These are phyloP conservation scores for Mormyrus lacerda DNA, from an alignment of 2,113 vertebrate species.

Conservation along the genomic window DNA sequence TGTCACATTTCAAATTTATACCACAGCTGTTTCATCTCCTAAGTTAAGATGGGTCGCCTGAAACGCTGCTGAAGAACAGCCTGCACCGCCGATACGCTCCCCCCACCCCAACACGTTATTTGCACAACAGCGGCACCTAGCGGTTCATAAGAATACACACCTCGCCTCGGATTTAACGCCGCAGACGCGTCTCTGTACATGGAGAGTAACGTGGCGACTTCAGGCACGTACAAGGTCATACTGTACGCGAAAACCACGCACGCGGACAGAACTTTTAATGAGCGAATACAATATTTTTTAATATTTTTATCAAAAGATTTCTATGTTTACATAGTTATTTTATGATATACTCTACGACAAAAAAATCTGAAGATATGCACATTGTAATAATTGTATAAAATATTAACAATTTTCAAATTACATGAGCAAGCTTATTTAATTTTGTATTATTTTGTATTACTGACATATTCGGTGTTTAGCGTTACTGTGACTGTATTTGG, in stretches of 20 bases:
- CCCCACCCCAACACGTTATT: not conserved
- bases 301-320: not conserved
- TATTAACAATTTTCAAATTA: not conserved
- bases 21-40: not conserved
- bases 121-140: slow-evolving; percentile 21
- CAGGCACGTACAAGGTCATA: not conserved
- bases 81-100: not conserved
- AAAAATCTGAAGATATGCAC: not conserved
- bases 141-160: not conserved
- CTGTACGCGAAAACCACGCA: no score
- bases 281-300: not conserved
- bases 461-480: not conserved
- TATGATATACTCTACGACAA: not conserved
- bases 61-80: not conserved
- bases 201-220: not conserved
- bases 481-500: not conserved
- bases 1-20: slow-evolving; percentile 2
- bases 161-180: not conserved
- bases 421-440: not conserved
- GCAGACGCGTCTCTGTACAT: not conserved
- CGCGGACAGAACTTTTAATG: not conserved
- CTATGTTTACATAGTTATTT: not conserved
- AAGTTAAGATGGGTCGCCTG: not conserved
- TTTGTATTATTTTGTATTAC: not conserved
- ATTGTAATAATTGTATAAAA: not conserved